These are phyloP conservation scores for Parapristionchus giblindavisi DNA, from an alignment of 2,888 invertebrate species.

Conservation along the genomic window DNA sequence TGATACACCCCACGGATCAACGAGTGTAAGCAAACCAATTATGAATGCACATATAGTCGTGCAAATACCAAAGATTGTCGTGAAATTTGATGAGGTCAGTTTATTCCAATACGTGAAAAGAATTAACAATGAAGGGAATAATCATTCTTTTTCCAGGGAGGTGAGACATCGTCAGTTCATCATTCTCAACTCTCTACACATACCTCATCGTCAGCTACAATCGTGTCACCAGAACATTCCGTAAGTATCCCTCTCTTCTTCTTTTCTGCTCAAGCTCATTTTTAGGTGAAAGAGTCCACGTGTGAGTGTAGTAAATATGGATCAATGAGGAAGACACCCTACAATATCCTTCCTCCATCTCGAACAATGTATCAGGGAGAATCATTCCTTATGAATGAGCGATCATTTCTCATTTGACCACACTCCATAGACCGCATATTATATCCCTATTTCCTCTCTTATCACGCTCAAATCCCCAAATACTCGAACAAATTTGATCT, in stretches of 20 bases:
- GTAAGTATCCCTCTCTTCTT: background rate
- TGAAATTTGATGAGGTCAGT: too few species aligned
- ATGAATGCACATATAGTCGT: too few species aligned
- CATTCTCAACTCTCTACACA: conserved; percentile 36
- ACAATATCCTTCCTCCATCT: conserved; percentile 39
- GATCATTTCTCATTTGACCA: conserved; percentile 61
- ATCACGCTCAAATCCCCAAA: too few species aligned
- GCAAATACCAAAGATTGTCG: too few species aligned
- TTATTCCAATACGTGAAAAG: too few species aligned
- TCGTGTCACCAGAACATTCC: conserved; percentile 34
- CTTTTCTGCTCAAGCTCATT: background rate
- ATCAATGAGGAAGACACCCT: conserved; percentile 38
- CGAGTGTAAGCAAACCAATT: conserved; percentile 9
- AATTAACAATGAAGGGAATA: background rate
- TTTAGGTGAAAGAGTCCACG: conserved; percentile 24
- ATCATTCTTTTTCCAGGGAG: conserved; percentile 2
- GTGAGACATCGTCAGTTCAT: conserved; percentile 13
- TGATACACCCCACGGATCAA: conserved; percentile 44
- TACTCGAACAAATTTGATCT: too few species aligned
- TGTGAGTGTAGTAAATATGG: conserved; percentile 37
- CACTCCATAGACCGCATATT: too few species aligned
- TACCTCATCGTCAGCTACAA: conserved; percentile 36
- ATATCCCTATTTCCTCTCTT: too few species aligned
- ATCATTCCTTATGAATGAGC: conserved; percentile 67
- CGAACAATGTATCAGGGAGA: conserved; percentile 64